Percentiles rank a stretch among this genome's conserved stretches.
Conservation (phyloP, 1,140 invertebrate species). For the Drosophila novamexicana region DNA sequence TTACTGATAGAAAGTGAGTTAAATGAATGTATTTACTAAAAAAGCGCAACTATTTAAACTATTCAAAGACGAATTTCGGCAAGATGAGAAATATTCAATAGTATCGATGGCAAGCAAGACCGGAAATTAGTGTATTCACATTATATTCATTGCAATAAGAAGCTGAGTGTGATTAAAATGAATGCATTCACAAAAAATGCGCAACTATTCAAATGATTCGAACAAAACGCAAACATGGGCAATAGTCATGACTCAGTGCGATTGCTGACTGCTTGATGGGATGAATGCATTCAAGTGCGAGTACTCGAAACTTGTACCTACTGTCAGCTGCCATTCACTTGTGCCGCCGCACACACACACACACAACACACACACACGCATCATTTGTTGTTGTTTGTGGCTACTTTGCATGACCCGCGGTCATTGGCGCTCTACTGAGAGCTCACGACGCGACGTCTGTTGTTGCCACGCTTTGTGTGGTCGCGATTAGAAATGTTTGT, state of each 20-base stretch:
- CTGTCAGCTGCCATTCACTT: constrained; percentile 34
- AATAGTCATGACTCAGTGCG: constrained; percentile 15
- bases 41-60: neutral
- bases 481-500: constrained; percentile 34
- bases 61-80: neutral
- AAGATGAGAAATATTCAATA: too few relatives aligned
- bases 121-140: neutral
- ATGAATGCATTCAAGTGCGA: constrained; percentile 47
- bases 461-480: constrained; percentile 57
- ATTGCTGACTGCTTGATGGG: constrained; percentile 1
- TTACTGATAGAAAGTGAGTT: neutral
- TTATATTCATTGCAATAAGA: neutral
- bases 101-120: too few relatives aligned
- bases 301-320: constrained; percentile 8
- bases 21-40: neutral
- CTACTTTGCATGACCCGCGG: constrained; percentile 67
- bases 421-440: constrained; percentile 12
- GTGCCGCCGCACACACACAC: constrained; percentile 3
- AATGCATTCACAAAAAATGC: neutral
- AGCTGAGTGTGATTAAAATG: neutral
- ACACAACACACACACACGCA: neutral
- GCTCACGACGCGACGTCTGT: constrained; percentile 22
- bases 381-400: constrained; percentile 35
- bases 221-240: neutral
- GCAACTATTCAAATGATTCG: neutral